Base-by-base conservation (phyloP, 1,140 invertebrate genomes). In the Aporrectodea caliginosa region DNA sequence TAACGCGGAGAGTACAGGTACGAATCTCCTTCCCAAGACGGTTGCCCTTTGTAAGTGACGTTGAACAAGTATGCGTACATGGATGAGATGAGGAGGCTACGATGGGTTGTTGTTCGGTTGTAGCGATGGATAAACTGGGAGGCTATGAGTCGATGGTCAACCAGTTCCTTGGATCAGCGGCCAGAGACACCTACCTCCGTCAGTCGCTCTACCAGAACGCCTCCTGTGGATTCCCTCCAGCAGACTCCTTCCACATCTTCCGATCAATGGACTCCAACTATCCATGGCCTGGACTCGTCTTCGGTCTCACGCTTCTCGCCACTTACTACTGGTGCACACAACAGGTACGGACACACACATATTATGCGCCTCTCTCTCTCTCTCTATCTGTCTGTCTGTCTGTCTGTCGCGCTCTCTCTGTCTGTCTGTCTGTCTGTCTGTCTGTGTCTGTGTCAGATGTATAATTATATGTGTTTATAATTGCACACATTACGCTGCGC, bases 321-420 rank as follows among this genome's bases (percentile, higher is more conserved):
- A 86, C 90, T 75, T 90, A 89, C 89, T 90, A 90, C 81, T 90
- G 89, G 89, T 90, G 90, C 79, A 88, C 89, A 0, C 89, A 90
- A 81, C 89, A 90, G 85, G 89, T 88, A 32, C 6, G 30, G 6
- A 76, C 16, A 6, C 6, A 6, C 2, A 12, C 2, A 34, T 12
- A 32, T 35, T 34, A 16, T 75, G n/a, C n/a, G n/a, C n/a, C 58
- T n/a, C 14, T 69, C 58, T 69, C n/a, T n/a, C n/a, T n/a, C n/a
- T n/a, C n/a, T n/a, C n/a, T n/a, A n/a, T n/a, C n/a, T n/a, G n/a
- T n/a, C n/a, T n/a, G n/a, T n/a, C n/a, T n/a, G n/a, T n/a, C n/a
- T n/a, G n/a, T n/a, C n/a, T n/a, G n/a, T n/a, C n/a, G n/a, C n/a
- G n/a, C n/a, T n/a, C n/a, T n/a, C n/a, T n/a, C n/a, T n/a, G n/a